Evolutionary conservation across 2,888 invertebrate genomes (phyloP), one percentile per base, ranked within the genome.

Genomic region (Napeogenes sylphis): DNA sequence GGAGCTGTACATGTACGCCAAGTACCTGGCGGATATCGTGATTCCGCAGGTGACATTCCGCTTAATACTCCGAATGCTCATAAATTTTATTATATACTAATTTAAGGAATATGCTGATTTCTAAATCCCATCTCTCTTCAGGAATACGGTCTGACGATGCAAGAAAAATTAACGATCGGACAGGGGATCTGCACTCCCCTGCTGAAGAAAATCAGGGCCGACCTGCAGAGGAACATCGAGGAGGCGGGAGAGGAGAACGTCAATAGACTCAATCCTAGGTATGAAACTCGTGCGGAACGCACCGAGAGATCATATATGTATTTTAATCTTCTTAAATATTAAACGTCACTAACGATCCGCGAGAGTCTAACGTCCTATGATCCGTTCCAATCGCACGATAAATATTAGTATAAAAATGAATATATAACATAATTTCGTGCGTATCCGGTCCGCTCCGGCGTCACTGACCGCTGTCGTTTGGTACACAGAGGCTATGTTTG

Each of bases 131-230:
- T 30, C 3, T 30, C 4, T 51, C 8, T 30, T 30, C 62, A 97
- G 95, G 99, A 99, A 84, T 99, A 99, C 80, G 99, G 99, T 13
- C 92, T 99, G 73, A 97, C 97, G 0, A 94, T 95, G 71, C 96
- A 97, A 85, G 99, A 99, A 84, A 99, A 99, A 81, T 87, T 99
- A 66, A 95, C 97, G 0, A 99, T 99, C 72, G 97, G 98, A 0
- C 98, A 99, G 85, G 98, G 99, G 2, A 98, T 99, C 70, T 99
- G 99, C 80, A 98, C 98, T 13, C 99, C 99, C 0, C 87, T 99
- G 58, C 89, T 99, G 67, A 96, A 97, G 79, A 99, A 99, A 85
- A 98, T 99, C 70, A 93, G 96, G 70, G 97, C 98, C 0, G 99
- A 99, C 85, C 88, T 99, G 57, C 97, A 98, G 81, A 91, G 98